Evolutionary conservation across 2,888 invertebrate genomes (phyloP), one percentile per base, ranked within the genome.

Genomic region (Hipparchia sbordonii): DNA sequence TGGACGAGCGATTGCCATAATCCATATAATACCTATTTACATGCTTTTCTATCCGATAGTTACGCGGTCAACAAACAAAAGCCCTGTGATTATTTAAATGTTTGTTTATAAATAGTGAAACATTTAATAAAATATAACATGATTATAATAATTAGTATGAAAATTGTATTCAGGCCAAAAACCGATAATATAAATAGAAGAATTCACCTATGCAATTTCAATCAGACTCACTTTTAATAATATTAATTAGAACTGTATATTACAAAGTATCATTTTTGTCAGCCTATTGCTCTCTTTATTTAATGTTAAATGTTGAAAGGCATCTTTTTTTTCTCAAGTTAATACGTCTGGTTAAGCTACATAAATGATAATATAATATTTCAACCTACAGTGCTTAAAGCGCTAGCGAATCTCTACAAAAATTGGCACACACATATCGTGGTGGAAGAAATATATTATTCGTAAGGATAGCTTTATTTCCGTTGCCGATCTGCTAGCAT

Each of bases 391-490:
- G 65, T 51, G 52, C 65, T 65, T 65, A 65, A 65, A 52, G 6
- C 33, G 9, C 65, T 52, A 52, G 65, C 65, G 65, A 65, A 65
- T 63, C 63, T 48, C 48, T 51, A 65, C 65, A 65, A 65, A 52
- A 65, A 52, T 65, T 65, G 65, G 65, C 65, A 65, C 65, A 65
- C 65, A 52, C 52, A 65, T 65, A 65, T 65, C 65, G 65, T 51
- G 33, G 52, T 23, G 52, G 65, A 65, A 65, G 65, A 65, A 52
- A 65, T 65, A 65, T 65, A 52, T 65, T 65, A 65, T 65, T 65
- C 65, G 65, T 9, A 51, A 65, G 65, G 65, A 65, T 65, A 65
- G 65, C 65, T 65, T 65, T 65, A 65, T 65, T 65, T 65, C 65
- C 52, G 65, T 51, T 65, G 65, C 48, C 65, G 52, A 65, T 51